phyloP scores from a whole-genome alignment of 1,140 invertebrate species.

The Macrotrachela quadricornifera region DNA sequence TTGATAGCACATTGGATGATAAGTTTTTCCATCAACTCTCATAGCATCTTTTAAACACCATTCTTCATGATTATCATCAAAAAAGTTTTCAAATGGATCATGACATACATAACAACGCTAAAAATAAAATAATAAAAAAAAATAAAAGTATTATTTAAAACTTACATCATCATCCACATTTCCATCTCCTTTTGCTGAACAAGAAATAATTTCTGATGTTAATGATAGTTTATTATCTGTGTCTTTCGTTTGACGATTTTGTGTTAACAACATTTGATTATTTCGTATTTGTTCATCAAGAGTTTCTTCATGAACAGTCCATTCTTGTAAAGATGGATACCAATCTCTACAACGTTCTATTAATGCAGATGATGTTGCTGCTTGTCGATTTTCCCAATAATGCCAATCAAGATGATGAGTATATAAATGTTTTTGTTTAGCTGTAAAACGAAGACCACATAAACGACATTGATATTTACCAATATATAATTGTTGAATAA shows the following conservation, averaged over 20 bases:
- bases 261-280: too few relatives aligned
- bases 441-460: conserved; percentile 3
- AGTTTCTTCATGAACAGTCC: conserved; percentile 4
- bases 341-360: background rate
- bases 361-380: background rate
- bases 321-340: conserved; percentile 5
- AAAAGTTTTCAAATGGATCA: conserved; percentile 74
- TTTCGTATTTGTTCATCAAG: conserved; percentile 3
- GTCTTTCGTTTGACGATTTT: too few relatives aligned
- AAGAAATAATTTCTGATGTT: too few relatives aligned
- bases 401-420: conserved; percentile 8
- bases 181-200: too few relatives aligned
- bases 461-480: background rate
- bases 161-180: too few relatives aligned
- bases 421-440: background rate
- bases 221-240: too few relatives aligned
- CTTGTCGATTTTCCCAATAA: conserved; percentile 7
- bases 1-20: conserved; percentile 14
- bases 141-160: too few relatives aligned
- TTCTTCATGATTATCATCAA: conserved; percentile 79
- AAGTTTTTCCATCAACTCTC: conserved; percentile 42
- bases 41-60: conserved; percentile 73
- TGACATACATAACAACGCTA: conserved; percentile 56
- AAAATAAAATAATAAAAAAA: too few relatives aligned
- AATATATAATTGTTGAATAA: too few relatives aligned